Evolutionary conservation across 2,888 invertebrate genomes (phyloP), one percentile per base, ranked within the genome.

Genomic region (Linnaemya vulpina): DNA sequence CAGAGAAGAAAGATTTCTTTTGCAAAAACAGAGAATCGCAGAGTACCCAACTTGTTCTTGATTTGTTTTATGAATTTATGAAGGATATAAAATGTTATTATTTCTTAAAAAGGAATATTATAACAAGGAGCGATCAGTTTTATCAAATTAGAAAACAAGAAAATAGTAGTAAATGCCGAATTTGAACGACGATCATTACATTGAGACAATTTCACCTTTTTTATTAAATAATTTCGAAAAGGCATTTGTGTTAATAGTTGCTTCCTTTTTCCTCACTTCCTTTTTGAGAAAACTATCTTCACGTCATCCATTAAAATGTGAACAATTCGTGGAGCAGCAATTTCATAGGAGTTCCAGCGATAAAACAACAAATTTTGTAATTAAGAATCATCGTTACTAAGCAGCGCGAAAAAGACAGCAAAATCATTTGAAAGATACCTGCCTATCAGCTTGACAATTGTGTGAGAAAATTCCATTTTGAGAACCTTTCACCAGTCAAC

Each of bases 401-500:
- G 20, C 25, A 62, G 46, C 8, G 5, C 9, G 11, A 35, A 40
- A 60, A 17, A 70, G 5, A 35, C 0, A 38, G 20, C 20, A 58
- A 53, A 74, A 67, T 20, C 30, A 46, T 2, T 30, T 71, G n/a
- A 38, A 51, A 68, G 8, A 46, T 40, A 15, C 38, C 38, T 51
- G 25, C 38, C 63, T 17, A 5, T 11, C 46, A 22, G n/a, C 13
- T 10, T 77, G 53, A 65, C 30, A 84, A 76, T 73, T 76, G 84
- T 84, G 84, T 84, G 84, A 84, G 84, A 84, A 84, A 77, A 81
- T 77, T 63, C 84, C 81, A 81, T 74, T 81, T 84, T 58, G 35
- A 84, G 77, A 84, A 81, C 73, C 74, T 77, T 77, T 84, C 81
- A 84, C 84, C 84, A 84, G 81, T 84, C 81, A 81, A 80, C 76